These are phyloP conservation scores for Lagopus leucura DNA, from an alignment of 2,113 vertebrate genomes.

Conservation along the genomic window DNA sequence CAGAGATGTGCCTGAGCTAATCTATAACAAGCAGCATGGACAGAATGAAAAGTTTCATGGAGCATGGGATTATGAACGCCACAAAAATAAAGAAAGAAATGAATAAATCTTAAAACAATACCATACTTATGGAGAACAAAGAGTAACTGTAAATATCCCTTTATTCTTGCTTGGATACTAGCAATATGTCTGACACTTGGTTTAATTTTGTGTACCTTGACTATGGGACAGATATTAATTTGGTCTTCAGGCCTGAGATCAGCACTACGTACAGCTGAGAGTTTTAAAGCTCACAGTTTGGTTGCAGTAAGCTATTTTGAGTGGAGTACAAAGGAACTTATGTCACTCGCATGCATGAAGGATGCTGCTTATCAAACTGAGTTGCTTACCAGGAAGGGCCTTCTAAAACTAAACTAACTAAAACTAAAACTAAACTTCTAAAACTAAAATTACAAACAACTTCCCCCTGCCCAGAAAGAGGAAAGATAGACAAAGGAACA, in stretches of 20 bases:
- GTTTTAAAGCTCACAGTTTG: background rate
- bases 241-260: background rate
- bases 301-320: background rate
- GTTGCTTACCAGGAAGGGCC: background rate
- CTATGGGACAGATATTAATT: background rate
- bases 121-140: background rate
- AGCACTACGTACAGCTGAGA: background rate
- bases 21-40: background rate
- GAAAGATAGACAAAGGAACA: background rate
- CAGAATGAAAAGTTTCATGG: background rate
- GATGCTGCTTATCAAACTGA: conserved; percentile 1
- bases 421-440: too few species aligned
- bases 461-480: background rate
- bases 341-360: background rate
- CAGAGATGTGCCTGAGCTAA: background rate
- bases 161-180: background rate
- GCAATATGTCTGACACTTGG: background rate
- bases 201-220: background rate
- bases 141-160: background rate
- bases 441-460: background rate
- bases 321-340: background rate
- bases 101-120: background rate
- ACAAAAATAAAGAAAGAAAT: background rate
- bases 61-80: background rate
- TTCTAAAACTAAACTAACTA: background rate